Evolutionary conservation across 2,888 invertebrate species (phyloP).

Genomic region (Melieria crassipennis): DNA sequence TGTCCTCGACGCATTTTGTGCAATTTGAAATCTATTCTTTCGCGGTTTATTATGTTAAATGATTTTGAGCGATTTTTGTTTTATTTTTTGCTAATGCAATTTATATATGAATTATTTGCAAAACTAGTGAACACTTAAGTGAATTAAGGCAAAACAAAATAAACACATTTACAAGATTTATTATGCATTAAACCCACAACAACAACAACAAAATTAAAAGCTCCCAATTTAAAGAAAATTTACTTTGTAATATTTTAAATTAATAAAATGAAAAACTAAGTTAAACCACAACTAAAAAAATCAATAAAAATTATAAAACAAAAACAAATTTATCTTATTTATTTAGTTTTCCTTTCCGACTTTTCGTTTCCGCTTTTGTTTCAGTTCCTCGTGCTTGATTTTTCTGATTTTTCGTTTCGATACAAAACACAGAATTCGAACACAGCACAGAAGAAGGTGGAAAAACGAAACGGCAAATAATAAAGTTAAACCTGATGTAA

Average conservation of each 20-base stretch:
- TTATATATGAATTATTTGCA: constrained; percentile 28
- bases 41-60: constrained; percentile 24
- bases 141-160: constrained; percentile 28
- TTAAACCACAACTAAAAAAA: constrained; percentile 22
- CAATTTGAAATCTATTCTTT: constrained; percentile 31
- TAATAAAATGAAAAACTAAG: constrained; percentile 24
- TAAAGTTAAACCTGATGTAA: too few relatives aligned
- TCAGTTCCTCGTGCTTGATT: too few relatives aligned
- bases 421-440: background rate
- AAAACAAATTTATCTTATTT: background rate
- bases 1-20: constrained; percentile 2
- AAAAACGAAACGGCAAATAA: too few relatives aligned
- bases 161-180: constrained; percentile 21
- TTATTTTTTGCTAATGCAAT: constrained; percentile 24
- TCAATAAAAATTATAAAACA: constrained; percentile 16
- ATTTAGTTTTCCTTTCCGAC: background rate
- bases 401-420: too few relatives aligned
- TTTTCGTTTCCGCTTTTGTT: too few relatives aligned
- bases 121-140: constrained; percentile 25
- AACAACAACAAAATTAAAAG: background rate
- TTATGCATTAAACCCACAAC: constrained; percentile 22
- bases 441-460: background rate
- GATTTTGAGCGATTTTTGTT: constrained; percentile 22
- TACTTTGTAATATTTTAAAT: constrained; percentile 18
- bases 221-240: constrained; percentile 26